Percentiles rank a stretch among this genome's conserved stretches.
phyloP scores from a whole-genome alignment of 2,797 vertebrate species.

The Eutrigla gurnardus region DNA sequence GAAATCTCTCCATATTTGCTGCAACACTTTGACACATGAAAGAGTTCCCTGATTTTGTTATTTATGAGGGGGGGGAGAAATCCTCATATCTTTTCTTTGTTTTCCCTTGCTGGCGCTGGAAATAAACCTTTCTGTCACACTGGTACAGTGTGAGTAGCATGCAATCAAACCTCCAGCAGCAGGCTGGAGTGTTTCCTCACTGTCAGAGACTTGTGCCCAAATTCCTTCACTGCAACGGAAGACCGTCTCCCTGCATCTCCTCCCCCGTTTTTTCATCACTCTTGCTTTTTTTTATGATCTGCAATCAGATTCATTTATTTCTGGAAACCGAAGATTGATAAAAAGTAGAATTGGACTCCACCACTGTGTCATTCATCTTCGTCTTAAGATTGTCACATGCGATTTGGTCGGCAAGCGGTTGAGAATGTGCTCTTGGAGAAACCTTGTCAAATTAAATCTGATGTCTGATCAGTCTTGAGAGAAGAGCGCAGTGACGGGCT shows the following conservation, averaged over 20 bases:
- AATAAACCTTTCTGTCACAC: constrained; percentile 36
- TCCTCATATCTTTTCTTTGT: constrained; percentile 21
- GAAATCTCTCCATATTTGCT: constrained; percentile 19
- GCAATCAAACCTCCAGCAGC: constrained; percentile 66
- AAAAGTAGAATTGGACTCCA: constrained; percentile 4
- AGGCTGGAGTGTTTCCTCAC: constrained; percentile 58
- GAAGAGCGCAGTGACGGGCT: not conserved
- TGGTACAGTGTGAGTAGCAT: constrained; percentile 17
- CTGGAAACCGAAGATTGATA: not conserved
- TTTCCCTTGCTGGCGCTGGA: constrained; percentile 27
- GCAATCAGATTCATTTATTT: constrained; percentile 14
- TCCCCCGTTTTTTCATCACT: not conserved
- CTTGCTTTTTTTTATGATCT: not conserved
- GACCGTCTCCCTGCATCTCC: constrained; percentile 28
- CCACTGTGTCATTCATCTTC: constrained; percentile 48
- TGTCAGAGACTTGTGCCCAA: constrained; percentile 54
- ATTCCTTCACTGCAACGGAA: constrained; percentile 66
- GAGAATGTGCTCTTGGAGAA: constrained; percentile 39
- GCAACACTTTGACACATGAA: not conserved
- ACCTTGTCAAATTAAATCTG: constrained; percentile 41
- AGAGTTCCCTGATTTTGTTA: constrained; percentile 21
- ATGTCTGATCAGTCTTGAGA: constrained; percentile 21
- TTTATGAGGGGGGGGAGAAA: not conserved
- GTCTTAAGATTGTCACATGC: constrained; percentile 47
- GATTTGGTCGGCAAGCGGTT: constrained; percentile 41